Evolutionary conservation across 2,888 invertebrate species (phyloP).

Genomic region (Polymixis lichenea): DNA sequence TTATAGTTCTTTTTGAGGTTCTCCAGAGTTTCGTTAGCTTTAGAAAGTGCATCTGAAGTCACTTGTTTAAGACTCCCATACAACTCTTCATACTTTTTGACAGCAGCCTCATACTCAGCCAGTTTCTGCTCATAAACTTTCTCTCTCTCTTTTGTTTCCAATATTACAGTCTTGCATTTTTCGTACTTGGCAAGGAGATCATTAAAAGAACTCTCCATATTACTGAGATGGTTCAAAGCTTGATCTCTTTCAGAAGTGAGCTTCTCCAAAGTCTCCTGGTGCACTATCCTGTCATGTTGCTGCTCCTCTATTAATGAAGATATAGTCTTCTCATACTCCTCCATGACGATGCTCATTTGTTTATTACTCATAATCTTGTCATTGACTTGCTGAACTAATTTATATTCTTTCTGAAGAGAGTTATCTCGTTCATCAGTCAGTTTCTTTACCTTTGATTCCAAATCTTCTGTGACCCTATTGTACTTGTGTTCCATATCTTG

Average conservation of each 20-base stretch:
- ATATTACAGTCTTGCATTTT: constrained; percentile 90
- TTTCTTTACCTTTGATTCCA: constrained; percentile 81
- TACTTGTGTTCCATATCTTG: constrained; percentile 81
- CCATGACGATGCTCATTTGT: constrained; percentile 93
- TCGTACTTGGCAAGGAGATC: constrained; percentile 92
- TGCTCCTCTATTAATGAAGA: constrained; percentile 93
- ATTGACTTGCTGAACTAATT: constrained; percentile 80
- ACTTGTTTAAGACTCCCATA: constrained; percentile 96
- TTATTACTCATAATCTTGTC: constrained; percentile 83
- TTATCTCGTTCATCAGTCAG: constrained; percentile 80
- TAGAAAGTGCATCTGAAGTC: constrained; percentile 95
- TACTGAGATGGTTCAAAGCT: constrained; percentile 90
- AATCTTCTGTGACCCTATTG: constrained; percentile 77
- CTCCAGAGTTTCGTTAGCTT: constrained; percentile 94
- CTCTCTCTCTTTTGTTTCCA: constrained; percentile 91
- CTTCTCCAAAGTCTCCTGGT: constrained; percentile 86
- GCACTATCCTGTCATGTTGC: constrained; percentile 91
- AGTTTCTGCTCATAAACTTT: constrained; percentile 92
- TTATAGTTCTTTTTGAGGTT: constrained; percentile 93
- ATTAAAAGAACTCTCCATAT: constrained; percentile 92
- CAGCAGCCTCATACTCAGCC: constrained; percentile 92
- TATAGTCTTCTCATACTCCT: constrained; percentile 95
- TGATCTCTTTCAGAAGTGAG: constrained; percentile 90
- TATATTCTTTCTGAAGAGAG: constrained; percentile 77
- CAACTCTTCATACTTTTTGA: constrained; percentile 94